A percentile compares a stretch with the other conserved stretches of the same genome.
These are phyloP conservation scores for Drosophila novamexicana DNA, from an alignment of 1,140 invertebrate species.

Conservation along the genomic window DNA sequence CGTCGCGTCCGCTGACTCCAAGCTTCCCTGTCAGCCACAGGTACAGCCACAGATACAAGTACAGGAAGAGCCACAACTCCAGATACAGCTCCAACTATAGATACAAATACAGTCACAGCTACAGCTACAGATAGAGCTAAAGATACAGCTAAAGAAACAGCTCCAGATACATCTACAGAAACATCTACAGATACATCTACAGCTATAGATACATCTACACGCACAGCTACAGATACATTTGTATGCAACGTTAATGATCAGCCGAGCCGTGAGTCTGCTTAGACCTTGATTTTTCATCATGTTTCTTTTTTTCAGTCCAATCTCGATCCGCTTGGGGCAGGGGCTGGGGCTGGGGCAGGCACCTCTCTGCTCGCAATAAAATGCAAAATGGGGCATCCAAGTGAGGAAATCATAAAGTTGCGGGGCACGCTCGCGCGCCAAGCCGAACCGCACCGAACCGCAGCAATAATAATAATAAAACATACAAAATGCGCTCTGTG, in stretches of 20 bases:
- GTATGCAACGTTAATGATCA: conserved; percentile 68
- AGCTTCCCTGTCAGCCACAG: conserved; percentile 39
- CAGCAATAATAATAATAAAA: neutral
- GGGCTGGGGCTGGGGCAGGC: neutral
- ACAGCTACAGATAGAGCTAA: neutral
- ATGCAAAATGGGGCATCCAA: conserved; percentile 30
- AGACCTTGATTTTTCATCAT: conserved; percentile 51
- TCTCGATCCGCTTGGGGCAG: neutral
- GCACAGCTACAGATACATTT: neutral
- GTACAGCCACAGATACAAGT: conserved; percentile 4
- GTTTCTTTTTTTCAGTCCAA: neutral
- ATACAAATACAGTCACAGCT: neutral
- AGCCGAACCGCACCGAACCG: neutral
- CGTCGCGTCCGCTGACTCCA: conserved; percentile 32
- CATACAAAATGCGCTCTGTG: neutral
- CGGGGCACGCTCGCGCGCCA: neutral
- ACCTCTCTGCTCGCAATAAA: conserved; percentile 1
- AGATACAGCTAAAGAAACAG: conserved; percentile 1
- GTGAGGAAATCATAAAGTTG: conserved; percentile 23
- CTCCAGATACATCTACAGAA: neutral
- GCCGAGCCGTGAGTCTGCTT: conserved; percentile 40
- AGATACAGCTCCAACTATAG: neutral
- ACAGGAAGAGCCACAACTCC: conserved; percentile 2
- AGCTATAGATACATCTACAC: conserved; percentile 4
- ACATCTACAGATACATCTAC: neutral